Evolutionary conservation across 2,888 invertebrate genomes (phyloP).

Genomic region (Netelia virgata): DNA sequence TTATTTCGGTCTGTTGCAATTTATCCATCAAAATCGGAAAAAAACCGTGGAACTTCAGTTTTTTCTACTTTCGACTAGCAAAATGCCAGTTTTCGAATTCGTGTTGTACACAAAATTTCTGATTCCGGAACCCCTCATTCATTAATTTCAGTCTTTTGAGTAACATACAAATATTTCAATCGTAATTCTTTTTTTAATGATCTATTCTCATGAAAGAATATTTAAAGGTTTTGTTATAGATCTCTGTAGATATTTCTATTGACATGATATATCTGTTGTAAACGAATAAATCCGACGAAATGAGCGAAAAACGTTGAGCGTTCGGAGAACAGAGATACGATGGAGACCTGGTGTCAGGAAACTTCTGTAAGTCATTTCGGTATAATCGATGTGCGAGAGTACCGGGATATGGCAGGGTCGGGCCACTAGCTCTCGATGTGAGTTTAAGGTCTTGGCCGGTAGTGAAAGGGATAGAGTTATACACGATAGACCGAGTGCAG

Average conservation of each 20-base stretch:
- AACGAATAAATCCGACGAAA: slow-evolving; percentile 37
- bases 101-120: too few relatives aligned
- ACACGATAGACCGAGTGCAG: slow-evolving; percentile 23
- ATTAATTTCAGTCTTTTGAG: too few relatives aligned
- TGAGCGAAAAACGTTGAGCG: not conserved
- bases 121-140: too few relatives aligned
- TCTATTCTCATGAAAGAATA: not conserved
- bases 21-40: not conserved
- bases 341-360: slow-evolving; percentile 53
- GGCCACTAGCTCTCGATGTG: slow-evolving; percentile 74
- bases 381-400: slow-evolving; percentile 70
- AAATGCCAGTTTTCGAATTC: not conserved
- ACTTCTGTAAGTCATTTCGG: slow-evolving; percentile 69
- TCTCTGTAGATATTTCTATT: not conserved
- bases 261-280: not conserved
- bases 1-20: not conserved
- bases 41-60: not conserved
- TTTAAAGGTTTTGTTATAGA: slow-evolving; percentile 2
- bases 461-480: slow-evolving; percentile 32
- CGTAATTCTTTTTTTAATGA: too few relatives aligned
- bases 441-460: slow-evolving; percentile 83
- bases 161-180: too few relatives aligned
- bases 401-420: slow-evolving; percentile 60
- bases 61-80: not conserved
- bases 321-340: slow-evolving; percentile 36